phyloP scores from a whole-genome alignment of 2,113 vertebrate species.

The Dissostichus mawsoni region DNA sequence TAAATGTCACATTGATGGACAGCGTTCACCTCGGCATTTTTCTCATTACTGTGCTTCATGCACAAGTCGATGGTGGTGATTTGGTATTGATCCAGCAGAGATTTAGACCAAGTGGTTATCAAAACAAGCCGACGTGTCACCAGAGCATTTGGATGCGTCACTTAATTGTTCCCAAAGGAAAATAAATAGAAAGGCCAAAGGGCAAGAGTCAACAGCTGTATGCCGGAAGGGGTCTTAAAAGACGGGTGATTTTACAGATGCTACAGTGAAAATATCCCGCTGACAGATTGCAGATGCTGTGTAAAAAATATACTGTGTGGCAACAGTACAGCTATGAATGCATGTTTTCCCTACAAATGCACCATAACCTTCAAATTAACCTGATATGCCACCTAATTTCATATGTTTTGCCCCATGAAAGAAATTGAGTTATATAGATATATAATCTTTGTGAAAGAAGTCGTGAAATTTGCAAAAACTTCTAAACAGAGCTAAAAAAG shows the following conservation, averaged over 20 bases:
- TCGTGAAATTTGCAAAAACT: too few species aligned
- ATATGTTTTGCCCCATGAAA: too few species aligned
- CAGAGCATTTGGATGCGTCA: neutral
- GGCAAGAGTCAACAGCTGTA: slow-evolving; percentile 9
- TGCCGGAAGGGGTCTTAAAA: neutral
- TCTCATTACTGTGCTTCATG: neutral
- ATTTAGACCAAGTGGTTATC: slow-evolving; percentile 2
- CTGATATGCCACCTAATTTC: neutral
- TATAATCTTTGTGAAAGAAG: neutral
- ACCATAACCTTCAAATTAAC: too few species aligned
- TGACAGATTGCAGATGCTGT: neutral
- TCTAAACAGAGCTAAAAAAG: too few species aligned
- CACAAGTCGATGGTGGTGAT: neutral
- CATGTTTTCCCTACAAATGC: too few species aligned
- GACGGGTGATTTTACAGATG: neutral
- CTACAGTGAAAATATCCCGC: slow-evolving; percentile 9
- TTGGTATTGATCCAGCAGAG: slow-evolving; percentile 29
- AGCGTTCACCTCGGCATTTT: neutral
- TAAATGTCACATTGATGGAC: slow-evolving; percentile 13
- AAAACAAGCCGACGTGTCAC: neutral
- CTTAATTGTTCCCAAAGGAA: slow-evolving; percentile 19
- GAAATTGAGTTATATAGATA: too few species aligned
- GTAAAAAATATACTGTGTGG: neutral
- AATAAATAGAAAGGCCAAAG: neutral
- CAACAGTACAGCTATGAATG: neutral